Base-by-base conservation (phyloP, 2,113 vertebrate genomes). In the Brienomyrus brachyistius region DNA sequence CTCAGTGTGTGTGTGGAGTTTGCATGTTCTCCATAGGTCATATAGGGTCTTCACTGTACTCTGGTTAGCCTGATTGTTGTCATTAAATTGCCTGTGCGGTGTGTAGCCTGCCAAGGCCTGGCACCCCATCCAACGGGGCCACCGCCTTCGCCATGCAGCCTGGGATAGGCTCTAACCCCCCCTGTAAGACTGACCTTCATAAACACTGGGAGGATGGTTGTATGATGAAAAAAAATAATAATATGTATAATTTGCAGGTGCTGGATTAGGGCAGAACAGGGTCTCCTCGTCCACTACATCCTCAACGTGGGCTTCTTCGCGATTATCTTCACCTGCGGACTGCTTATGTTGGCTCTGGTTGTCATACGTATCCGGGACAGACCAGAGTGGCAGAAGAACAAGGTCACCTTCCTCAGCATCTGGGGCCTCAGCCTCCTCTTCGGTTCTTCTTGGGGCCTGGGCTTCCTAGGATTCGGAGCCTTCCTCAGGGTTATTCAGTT, bases 391-490 rank as follows among this genome's bases (percentile, higher is more conserved):
- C 92, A 80, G 87, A 91, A 93, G 90, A 94, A 92, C 54, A 88
- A 90, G 0, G 93, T 94, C 91, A 92, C 94, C 0, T 95, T 96
- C 70, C 90, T 96, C 91, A 96, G 96, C 86, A 95, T 96, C 87
- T 96, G 95, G 96, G 96, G 96, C 31, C 94, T 96, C 77, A 96
- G 94, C 92, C 94, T 94, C 88, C 94, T 96, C 48, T 96, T 94
- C 3, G 96, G 96, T 10, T 94, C 93, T 9, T 93, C 93, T 0
- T 96, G 96, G 96, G 91, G 91, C 62, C 92, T 96, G 70, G 90
- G 90, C 77, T 95, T 96, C 91, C 88, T 96, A 9, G 10, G 92
- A 31, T 92, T 94, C 27, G 94, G 92, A 5, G 90, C 89, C 0
- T 31, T 95, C n/a, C 91, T 93, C 0, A 92, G 94, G 31, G 70